Percentiles rank a stretch among this genome's conserved stretches.
Evolutionary conservation across 1,140 invertebrate genomes (phyloP).

Genomic region (Bombus picipes): DNA sequence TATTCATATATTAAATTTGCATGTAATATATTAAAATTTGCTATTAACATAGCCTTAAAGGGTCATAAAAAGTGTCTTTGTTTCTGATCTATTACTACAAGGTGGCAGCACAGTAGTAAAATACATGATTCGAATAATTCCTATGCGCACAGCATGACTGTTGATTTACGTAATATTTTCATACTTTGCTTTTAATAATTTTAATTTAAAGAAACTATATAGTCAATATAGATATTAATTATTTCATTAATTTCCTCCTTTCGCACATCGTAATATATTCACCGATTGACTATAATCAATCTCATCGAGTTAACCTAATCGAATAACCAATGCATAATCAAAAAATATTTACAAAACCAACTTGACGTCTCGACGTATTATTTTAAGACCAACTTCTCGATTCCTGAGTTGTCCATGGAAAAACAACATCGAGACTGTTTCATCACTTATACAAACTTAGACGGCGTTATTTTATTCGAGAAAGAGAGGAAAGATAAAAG

Average conservation of each 20-base stretch:
- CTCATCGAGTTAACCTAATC: neutral
- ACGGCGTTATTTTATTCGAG: neutral
- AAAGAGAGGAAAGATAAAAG: neutral
- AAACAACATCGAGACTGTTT: slow-evolving; percentile 1
- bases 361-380: neutral
- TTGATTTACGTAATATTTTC: neutral
- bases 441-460: slow-evolving; percentile 1
- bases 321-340: neutral
- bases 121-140: neutral
- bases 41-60: neutral
- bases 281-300: neutral
- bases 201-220: neutral
- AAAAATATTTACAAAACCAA: neutral
- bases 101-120: neutral
- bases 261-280: neutral
- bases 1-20: no score
- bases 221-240: neutral
- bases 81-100: neutral
- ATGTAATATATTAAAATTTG: neutral
- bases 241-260: neutral
- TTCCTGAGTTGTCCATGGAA: neutral
- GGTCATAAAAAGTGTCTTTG: neutral
- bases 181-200: neutral
- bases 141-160: neutral
- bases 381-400: neutral